Percentiles rank a stretch among this genome's conserved stretches.
Conservation (phyloP, 2,888 invertebrate genomes). For the Proisotoma minuta region DNA sequence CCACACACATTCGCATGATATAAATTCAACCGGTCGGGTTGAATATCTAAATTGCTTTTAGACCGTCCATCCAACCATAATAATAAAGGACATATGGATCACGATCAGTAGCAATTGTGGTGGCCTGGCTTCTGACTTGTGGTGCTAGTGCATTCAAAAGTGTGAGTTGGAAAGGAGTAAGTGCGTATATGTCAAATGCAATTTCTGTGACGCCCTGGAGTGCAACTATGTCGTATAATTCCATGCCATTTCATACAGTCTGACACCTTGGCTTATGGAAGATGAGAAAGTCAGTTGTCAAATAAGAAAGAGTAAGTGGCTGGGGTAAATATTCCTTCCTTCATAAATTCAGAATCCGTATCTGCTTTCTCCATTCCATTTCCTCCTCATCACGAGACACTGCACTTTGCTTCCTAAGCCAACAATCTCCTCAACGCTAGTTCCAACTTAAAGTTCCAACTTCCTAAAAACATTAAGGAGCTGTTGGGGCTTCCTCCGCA, state of each 20-base stretch:
- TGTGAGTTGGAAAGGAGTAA: too few relatives aligned
- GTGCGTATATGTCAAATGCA: neutral
- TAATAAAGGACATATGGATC: slow-evolving; percentile 9
- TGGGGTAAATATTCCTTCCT: slow-evolving; percentile 5
- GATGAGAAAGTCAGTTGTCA: too few relatives aligned
- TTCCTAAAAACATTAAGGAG: neutral
- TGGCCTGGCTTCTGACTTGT: too few relatives aligned
- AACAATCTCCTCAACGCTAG: neutral
- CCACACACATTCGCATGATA: too few relatives aligned
- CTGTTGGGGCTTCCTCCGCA: neutral
- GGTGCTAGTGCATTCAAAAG: too few relatives aligned
- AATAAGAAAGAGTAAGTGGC: neutral
- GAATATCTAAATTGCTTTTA: neutral
- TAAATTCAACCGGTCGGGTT: too few relatives aligned
- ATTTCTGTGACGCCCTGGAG: neutral
- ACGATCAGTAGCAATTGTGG: neutral
- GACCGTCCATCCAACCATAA: neutral
- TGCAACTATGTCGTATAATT: neutral
- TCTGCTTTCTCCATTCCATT: neutral
- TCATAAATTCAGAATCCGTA: slow-evolving; percentile 7
- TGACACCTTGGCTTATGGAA: too few relatives aligned
- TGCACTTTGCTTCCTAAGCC: slow-evolving; percentile 1
- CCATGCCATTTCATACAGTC: too few relatives aligned
- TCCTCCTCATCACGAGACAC: slow-evolving; percentile 8
- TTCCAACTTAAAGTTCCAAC: neutral